Evolutionary conservation across 2,888 invertebrate species (phyloP), one percentile per base, ranked within the genome.

Genomic region (Drosophila anomalata): DNA sequence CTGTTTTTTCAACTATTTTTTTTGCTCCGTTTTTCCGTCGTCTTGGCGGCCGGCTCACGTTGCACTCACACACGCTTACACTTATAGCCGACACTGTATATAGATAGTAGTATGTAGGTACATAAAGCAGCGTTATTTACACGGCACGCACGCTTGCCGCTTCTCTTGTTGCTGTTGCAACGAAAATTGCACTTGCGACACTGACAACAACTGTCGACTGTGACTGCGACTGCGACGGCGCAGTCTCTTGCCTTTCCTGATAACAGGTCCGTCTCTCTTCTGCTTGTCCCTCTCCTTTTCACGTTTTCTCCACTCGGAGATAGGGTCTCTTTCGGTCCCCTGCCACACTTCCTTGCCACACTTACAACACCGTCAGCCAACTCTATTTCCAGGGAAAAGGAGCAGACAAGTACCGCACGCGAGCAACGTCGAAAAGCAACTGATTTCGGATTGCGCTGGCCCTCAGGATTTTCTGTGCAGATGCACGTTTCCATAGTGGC

Each of bases 391-490:
- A 36, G 41, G 17, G 44, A 54, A 54, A 72, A 69, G 55, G 56
- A 89, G 65, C 73, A 72, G 70, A 54, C 65, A 70, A 88, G 88
- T 89, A 90, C 90, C 90, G 88, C 79, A 82, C 89, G 79, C 88
- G 81, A 85, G 81, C 79, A 90, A 87, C 89, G 83, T 85, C 89
- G 72, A 87, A 89, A 87, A 87, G 90, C 89, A 90, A 90, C 90
- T 90, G 90, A 90, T 76, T 89, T 81, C 68, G 63, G 52, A 69
- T 88, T 89, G 87, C 75, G 84, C 77, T 79, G 76, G 75, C 80
- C 78, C 69, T 44, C 77, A 60, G 60, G 58, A 59, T 68, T 58
- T 33, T 47, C 62, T 51, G 50, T 51, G 54, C 53, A 54, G 84
- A 79, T 86, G 70, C 75, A 69, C 70, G 76, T 70, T 77, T 60